Evolutionary conservation across 2,113 vertebrate genomes (phyloP), one percentile per base, ranked within the genome.

Genomic region (Scomber scombrus): DNA sequence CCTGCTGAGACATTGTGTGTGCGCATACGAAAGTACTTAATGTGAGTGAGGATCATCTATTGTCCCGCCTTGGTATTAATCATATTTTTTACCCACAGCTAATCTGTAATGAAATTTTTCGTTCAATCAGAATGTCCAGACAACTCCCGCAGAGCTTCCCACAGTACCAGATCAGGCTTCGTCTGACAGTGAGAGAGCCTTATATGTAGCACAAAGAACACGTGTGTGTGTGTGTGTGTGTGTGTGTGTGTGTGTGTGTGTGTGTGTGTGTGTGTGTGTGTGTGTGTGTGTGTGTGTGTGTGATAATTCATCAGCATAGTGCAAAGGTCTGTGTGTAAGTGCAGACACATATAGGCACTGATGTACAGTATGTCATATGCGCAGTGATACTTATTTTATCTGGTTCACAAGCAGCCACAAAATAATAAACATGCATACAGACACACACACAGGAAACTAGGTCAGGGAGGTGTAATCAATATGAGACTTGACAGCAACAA

Each of bases 71-170:
- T 67, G 67, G 65, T 45, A 67, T 89, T 87, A 85, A 84, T 87
- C 85, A 84, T 60, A 72, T 75, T 88, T 84, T 77, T 76, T 56
- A 62, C 80, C 82, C 64, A 50, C 19, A 80, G 86, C 76, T 85
- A 80, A 89, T 89, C 84, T 86, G 77, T 85, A 89, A 90, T 81
- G 83, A 90, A 88, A 89, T 89, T 90, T 91, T 69, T 51, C 23
- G 23, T 68, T 86, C 77, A 80, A 69, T 79, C 85, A 81, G 40
- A 88, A 75, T 63, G 78, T 86, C 81, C 81, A 85, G 67, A 80
- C 84, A 63, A 71, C 55, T 79, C 78, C 80, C 1, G 10, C 80
- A 7, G 75, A 83, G 82, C 69, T 76, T 75, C 34, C 57, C 80
- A 71, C 69, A 29, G 78, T 84, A 67, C 51, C 62, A 74, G 57